Evolutionary conservation across 2,888 invertebrate genomes (phyloP), one percentile per base, ranked within the genome.

Genomic region (Caenorhabditis sp.): DNA sequence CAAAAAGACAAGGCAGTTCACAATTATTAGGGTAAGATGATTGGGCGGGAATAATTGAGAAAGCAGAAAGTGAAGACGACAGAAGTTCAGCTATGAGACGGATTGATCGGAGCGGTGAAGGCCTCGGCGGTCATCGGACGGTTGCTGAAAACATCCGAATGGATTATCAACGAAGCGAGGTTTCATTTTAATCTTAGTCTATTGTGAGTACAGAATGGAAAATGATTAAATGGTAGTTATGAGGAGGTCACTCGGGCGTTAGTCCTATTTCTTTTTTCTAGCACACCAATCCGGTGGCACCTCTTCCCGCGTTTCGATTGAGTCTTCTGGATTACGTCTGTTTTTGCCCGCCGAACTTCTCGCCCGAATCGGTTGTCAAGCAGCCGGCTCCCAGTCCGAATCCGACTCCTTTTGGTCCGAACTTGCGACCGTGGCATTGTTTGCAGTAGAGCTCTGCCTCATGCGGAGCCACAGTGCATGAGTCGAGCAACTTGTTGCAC

Each of bases 301-400:
- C n/a, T n/a, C n/a, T n/a, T 37, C 22, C 56, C 55, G 46, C 15
- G 17, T 20, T 52, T 9, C n/a, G 9, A 11, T 35, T 15, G 9
- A 20, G 27, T 17, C n/a, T n/a, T n/a, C n/a, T n/a, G n/a, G 43
- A 52, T 78, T 66, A 80, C 78, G 53, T 61, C 58, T 66, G 50
- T 41, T 72, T 68, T 13, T 37, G 37, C 77, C 77, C 77, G 17
- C 93, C 93, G 89, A 96, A 93, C 90, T 95, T 95, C 81, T 94
- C 93, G 86, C 96, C 96, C 90, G 93, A 91, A 92, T 97, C 96
- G 95, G 95, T 97, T 91, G 94, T 95, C 89, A 97, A 93, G 91
- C 95, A 94, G 85, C 97, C 98, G 89, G 97, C 97, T 89, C 98
- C 98, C 90, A 95, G 95, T 86, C 98, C 98, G 91, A 96, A 98